phyloP scores from a whole-genome alignment of 2,888 invertebrate genomes.

The Epiperipatus broadwayi region DNA sequence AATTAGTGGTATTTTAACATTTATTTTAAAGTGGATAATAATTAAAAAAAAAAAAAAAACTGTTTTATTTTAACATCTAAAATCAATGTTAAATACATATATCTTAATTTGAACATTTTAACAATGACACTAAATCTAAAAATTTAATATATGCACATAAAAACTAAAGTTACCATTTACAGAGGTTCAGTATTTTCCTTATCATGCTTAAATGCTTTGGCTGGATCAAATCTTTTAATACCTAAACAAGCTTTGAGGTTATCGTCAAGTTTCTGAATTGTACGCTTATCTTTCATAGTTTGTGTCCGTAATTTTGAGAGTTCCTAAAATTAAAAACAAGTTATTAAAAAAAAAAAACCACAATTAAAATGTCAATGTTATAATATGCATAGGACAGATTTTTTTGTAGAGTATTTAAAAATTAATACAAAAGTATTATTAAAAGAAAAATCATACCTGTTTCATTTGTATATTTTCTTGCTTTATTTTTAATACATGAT shows the following conservation, averaged over 20 bases:
- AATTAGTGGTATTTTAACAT: too few relatives aligned
- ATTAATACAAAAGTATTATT: background rate
- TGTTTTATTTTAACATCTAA: too few relatives aligned
- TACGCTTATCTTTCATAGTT: constrained; percentile 20
- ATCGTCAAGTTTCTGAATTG: constrained; percentile 20
- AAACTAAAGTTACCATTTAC: too few relatives aligned
- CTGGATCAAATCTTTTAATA: constrained; percentile 21
- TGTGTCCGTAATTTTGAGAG: constrained; percentile 19
- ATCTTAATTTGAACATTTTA: too few relatives aligned
- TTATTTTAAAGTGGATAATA: too few relatives aligned
- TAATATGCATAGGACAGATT: background rate
- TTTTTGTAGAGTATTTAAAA: too few relatives aligned
- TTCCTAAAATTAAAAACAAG: constrained; percentile 20
- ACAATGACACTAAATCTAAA: too few relatives aligned
- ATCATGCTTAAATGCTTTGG: constrained; percentile 20
- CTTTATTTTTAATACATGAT: constrained; percentile 32
- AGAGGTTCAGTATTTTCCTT: constrained; percentile 17
- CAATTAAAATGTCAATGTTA: background rate
- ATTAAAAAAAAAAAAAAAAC: too few relatives aligned
- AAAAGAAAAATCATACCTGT: constrained; percentile 19
- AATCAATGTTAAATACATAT: too few relatives aligned
- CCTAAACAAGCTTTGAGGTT: constrained; percentile 17
- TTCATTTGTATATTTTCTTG: constrained; percentile 25
- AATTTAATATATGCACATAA: too few relatives aligned
- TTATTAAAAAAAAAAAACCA: background rate